These are phyloP conservation scores for Strix occidentalis DNA, from an alignment of 2,797 vertebrate species.

Conservation along the genomic window DNA sequence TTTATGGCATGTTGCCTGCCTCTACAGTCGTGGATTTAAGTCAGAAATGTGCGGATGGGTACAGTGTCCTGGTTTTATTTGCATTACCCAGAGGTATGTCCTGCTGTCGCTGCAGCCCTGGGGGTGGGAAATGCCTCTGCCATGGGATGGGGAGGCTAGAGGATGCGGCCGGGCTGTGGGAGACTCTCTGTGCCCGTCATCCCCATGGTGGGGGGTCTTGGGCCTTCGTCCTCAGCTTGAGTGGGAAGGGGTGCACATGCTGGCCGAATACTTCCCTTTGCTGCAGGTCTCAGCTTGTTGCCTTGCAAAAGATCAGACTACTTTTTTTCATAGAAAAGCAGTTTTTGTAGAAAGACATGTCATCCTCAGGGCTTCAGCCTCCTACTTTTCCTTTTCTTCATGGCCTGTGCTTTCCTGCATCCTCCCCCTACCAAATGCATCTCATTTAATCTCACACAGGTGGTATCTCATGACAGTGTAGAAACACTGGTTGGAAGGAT, in stretches of 20 bases:
- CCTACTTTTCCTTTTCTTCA: neutral
- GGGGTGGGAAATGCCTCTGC: neutral
- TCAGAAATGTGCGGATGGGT: neutral
- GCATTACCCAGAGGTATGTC: neutral
- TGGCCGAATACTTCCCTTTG: too few species aligned
- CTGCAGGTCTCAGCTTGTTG: neutral
- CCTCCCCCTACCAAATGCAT: too few species aligned
- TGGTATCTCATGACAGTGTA: neutral
- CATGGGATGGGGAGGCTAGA: neutral
- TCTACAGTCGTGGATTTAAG: neutral
- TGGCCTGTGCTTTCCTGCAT: neutral
- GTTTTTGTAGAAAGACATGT: neutral
- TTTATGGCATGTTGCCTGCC: neutral
- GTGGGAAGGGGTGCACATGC: neutral
- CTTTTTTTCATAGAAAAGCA: neutral
- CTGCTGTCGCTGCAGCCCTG: rapidly evolving
- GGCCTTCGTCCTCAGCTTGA: rapidly evolving
- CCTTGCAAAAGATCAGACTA: neutral
- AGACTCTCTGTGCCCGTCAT: neutral
- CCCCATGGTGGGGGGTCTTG: rapidly evolving
- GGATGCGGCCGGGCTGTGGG: neutral
- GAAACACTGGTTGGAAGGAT: neutral
- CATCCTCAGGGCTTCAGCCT: neutral
- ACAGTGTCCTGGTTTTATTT: neutral
- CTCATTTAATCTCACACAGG: neutral